Percentiles rank a stretch among this genome's conserved stretches.
Conservation (phyloP, 2,888 invertebrate genomes). For the Drosophila ustulata region DNA sequence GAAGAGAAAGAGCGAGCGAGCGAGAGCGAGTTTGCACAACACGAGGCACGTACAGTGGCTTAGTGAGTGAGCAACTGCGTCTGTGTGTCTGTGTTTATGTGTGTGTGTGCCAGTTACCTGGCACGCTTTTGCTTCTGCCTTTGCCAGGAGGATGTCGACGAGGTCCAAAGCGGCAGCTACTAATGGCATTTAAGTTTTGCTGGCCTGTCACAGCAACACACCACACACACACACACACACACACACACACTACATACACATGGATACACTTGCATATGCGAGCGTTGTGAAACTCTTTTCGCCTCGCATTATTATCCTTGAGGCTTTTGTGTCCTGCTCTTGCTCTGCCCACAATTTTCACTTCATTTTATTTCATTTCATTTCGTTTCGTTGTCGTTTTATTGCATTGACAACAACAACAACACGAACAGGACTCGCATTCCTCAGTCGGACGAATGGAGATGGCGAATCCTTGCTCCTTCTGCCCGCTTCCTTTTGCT, state of each 20-base stretch:
- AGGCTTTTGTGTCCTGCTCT: conserved; percentile 37
- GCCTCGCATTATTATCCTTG: conserved; percentile 63
- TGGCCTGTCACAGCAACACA: conserved; percentile 49
- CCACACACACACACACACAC: conserved; percentile 29
- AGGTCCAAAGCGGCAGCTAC: conserved; percentile 57
- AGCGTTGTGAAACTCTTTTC: conserved; percentile 57
- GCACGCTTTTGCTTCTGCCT: conserved; percentile 67
- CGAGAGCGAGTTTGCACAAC: conserved; percentile 24
- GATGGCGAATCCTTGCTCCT: background rate
- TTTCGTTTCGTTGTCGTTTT: conserved; percentile 50
- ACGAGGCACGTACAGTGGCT: conserved; percentile 70
- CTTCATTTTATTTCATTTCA: conserved; percentile 71
- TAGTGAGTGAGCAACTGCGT: conserved; percentile 41
- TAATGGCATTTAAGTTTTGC: conserved; percentile 80
- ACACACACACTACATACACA: conserved; percentile 19
- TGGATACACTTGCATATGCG: conserved; percentile 30
- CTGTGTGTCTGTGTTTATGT: conserved; percentile 56
- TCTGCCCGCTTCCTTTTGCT: conserved; percentile 32
- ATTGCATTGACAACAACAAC: conserved; percentile 70
- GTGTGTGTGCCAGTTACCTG: conserved; percentile 74
- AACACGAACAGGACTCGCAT: conserved; percentile 34
- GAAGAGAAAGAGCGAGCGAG: conserved; percentile 10
- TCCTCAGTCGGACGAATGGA: conserved; percentile 29
- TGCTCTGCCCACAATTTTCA: conserved; percentile 51
- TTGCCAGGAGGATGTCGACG: conserved; percentile 27